Conservation (phyloP, 2,113 vertebrate species). For the Tretioscincus oriximinensis region DNA sequence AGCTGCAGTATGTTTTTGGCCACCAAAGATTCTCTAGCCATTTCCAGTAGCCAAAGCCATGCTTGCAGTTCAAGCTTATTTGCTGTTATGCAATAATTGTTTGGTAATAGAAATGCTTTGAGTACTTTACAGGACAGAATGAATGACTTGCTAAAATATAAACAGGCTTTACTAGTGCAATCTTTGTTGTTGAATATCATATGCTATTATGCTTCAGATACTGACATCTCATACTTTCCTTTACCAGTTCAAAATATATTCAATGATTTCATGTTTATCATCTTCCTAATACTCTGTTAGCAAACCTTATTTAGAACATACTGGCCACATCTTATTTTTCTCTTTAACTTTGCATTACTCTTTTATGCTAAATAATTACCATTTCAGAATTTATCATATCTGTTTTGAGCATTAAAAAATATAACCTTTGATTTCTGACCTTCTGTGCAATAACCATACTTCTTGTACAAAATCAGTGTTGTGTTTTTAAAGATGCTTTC, state of each 20-base stretch:
- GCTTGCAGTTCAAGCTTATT: too few species aligned
- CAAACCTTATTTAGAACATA: conserved; percentile 16
- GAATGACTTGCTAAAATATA: not conserved
- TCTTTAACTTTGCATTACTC: conserved; percentile 53
- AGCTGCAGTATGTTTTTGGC: too few species aligned
- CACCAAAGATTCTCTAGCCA: too few species aligned
- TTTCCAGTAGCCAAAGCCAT: too few species aligned
- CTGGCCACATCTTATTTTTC: conserved; percentile 30
- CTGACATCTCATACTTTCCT: conserved; percentile 39
- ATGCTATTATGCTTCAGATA: conserved; percentile 13
- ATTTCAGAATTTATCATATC: conserved; percentile 53
- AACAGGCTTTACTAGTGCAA: not conserved
- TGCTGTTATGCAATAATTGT: not conserved
- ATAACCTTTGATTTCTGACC: conserved; percentile 61
- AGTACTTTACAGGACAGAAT: not conserved
- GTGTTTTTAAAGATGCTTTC: conserved; percentile 58
- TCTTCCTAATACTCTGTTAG: conserved; percentile 26
- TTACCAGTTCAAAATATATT: conserved; percentile 9
- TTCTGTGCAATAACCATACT: conserved; percentile 47
- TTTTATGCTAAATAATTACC: conserved; percentile 52
- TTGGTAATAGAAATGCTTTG: not conserved
- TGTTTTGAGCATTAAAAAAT: conserved; percentile 54
- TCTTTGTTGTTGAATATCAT: not conserved
- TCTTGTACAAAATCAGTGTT: conserved; percentile 54
- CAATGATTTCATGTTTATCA: conserved; percentile 26